A percentile compares a stretch with the other conserved stretches of the same genome.
These are phyloP conservation scores for Sminthurinus signatus DNA, from an alignment of 1,140 invertebrate genomes.

Conservation along the genomic window DNA sequence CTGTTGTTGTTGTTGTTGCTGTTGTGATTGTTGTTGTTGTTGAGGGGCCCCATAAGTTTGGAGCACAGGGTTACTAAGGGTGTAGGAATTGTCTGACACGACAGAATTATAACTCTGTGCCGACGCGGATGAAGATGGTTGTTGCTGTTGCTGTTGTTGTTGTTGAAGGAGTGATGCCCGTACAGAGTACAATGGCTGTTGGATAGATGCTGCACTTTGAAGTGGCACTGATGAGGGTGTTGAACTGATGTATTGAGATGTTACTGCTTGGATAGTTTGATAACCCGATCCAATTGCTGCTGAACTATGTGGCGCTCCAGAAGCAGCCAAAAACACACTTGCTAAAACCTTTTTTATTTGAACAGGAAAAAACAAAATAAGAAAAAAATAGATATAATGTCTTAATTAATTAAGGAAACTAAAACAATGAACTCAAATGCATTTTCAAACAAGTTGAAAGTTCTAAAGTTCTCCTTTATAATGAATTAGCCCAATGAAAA, in stretches of 20 bases:
- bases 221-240: neutral
- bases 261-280: neutral
- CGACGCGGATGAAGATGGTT: too few species aligned
- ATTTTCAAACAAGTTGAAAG: too few species aligned
- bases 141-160: neutral
- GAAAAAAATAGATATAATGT: neutral
- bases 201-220: neutral
- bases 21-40: slow-evolving; percentile 3
- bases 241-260: neutral
- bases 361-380: neutral
- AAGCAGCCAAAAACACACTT: neutral
- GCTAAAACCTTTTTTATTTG: slow-evolving; percentile 1
- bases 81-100: slow-evolving; percentile 3
- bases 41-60: neutral
- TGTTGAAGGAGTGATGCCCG: slow-evolving; percentile 4
- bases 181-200: slow-evolving; percentile 6
- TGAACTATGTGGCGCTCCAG: slow-evolving; percentile 3
- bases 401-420: neutral
- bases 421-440: neutral
- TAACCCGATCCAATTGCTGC: neutral
- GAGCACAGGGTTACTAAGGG: slow-evolving; percentile 6
- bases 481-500: too few species aligned
- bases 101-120: slow-evolving; percentile 10
- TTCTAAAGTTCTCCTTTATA: too few species aligned
- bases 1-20: neutral